Conservation (phyloP, 2,888 invertebrate genomes). For the Heliconius ismenius region DNA sequence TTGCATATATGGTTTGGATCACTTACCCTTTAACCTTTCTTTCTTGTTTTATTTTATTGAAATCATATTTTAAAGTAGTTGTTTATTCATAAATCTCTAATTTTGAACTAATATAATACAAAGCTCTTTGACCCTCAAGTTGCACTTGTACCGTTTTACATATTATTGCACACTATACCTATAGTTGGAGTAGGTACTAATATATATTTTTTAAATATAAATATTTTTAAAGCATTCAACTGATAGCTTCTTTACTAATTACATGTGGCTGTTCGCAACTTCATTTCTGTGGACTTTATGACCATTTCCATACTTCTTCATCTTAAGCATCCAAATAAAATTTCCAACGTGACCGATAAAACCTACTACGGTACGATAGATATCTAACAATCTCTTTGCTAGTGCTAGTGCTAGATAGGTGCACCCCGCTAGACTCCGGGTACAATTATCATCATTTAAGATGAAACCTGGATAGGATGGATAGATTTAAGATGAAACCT, state of each 20-base stretch:
- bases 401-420: too few species aligned
- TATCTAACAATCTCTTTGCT: too few species aligned
- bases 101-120: too few species aligned
- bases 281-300: not conserved
- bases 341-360: too few species aligned
- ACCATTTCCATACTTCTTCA: not conserved
- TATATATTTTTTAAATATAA: not conserved
- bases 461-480: too few species aligned
- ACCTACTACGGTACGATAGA: too few species aligned
- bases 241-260: not conserved
- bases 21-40: constrained; percentile 49
- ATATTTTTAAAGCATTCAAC: constrained; percentile 8
- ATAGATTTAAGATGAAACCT: too few species aligned
- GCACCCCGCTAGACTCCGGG: too few species aligned
- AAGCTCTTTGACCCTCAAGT: not conserved
- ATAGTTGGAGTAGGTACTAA: not conserved
- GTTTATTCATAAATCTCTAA: too few species aligned
- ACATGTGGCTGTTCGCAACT: not conserved
- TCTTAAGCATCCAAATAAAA: not conserved
- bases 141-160: not conserved
- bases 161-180: not conserved
- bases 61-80: too few species aligned
- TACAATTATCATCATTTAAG: too few species aligned
- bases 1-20: constrained; percentile 77
- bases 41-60: constrained; percentile 1